Evolutionary conservation across 1,140 invertebrate species (phyloP), one percentile per base, ranked within the genome.

Genomic region (Maconellicoccus hirsutus): DNA sequence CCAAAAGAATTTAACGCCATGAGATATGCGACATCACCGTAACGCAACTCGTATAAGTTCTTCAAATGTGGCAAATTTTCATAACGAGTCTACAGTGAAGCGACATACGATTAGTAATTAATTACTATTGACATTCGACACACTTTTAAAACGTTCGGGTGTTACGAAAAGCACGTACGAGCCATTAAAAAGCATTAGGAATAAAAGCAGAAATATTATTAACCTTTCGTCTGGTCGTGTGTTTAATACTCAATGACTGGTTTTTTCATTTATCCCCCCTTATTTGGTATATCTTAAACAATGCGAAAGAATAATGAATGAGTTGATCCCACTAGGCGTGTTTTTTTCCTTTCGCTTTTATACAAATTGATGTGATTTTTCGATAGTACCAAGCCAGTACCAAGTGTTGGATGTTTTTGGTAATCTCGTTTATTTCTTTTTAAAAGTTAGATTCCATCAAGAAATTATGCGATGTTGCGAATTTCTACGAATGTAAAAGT

Each of bases 281-380:
- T 52, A 8, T n/a, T n/a, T n/a, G 33, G 33, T 38, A 7, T 14
- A 19, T 19, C 12, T 52, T 52, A 52, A 52, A 52, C 42, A 52
- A 52, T 52, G 42, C 6, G 42, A 52, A 52, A 52, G 42, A 52
- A 52, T 52, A 52, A 52, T 52, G 42, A 52, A 52, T 52, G 42
- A 52, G 42, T 52, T 52, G 42, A 52, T 16, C n/a, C 42, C n/a
- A 16, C 42, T 52, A 14, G 16, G 42, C 42, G 42, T 19, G 42
- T 52, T 52, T 16, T 8, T 52, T 52, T 52, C 29, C 42, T 52
- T 3, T 52, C 42, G 16, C 42, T 14, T 52, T 16, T 52, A n/a
- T n/a, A n/a, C n/a, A n/a, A n/a, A n/a, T n/a, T n/a, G n/a, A n/a
- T n/a, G n/a, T n/a, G n/a, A n/a, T n/a, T n/a, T n/a, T n/a, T n/a